Evolutionary conservation across 2,113 vertebrate genomes (phyloP).

Genomic region (Mellivora capensis): DNA sequence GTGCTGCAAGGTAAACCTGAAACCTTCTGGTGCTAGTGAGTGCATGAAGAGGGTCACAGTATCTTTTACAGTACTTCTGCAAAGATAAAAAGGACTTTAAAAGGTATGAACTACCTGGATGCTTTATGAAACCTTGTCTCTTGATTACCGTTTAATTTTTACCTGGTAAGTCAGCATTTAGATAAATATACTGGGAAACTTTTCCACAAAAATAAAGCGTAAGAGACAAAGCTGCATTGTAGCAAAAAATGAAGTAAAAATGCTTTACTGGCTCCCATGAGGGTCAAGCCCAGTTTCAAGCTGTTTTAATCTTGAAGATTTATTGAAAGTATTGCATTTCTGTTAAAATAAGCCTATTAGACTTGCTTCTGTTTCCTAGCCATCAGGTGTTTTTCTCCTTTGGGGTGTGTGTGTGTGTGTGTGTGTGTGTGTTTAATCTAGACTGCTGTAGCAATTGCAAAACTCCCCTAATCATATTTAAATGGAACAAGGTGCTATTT

Average conservation of each 20-base stretch:
- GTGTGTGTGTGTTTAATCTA: constrained; percentile 57
- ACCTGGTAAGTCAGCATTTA: constrained; percentile 8
- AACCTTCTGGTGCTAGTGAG: background rate
- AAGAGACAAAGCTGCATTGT: background rate
- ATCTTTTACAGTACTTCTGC: background rate
- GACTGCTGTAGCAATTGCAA: constrained; percentile 57
- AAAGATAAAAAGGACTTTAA: constrained; percentile 53
- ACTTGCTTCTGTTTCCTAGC: constrained; percentile 81
- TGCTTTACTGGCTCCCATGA: constrained; percentile 30
- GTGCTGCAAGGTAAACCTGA: background rate
- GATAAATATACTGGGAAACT: background rate
- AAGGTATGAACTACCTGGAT: constrained; percentile 50
- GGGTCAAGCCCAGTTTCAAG: constrained; percentile 74
- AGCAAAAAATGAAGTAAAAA: constrained; percentile 16
- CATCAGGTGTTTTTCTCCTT: constrained; percentile 62
- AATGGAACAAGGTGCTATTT: constrained; percentile 70
- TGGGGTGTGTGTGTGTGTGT: constrained; percentile 15
- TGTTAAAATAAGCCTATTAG: constrained; percentile 83
- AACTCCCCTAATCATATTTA: constrained; percentile 74
- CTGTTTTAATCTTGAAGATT: constrained; percentile 78
- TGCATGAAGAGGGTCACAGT: background rate
- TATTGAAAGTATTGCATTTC: constrained; percentile 79
- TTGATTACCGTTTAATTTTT: constrained; percentile 2
- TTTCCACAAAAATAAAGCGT: constrained; percentile 32
- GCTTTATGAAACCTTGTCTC: background rate